A percentile compares a stretch with the other conserved stretches of the same genome.
Conservation (phyloP, 2,113 vertebrate genomes). For the Xenopus borealis region DNA sequence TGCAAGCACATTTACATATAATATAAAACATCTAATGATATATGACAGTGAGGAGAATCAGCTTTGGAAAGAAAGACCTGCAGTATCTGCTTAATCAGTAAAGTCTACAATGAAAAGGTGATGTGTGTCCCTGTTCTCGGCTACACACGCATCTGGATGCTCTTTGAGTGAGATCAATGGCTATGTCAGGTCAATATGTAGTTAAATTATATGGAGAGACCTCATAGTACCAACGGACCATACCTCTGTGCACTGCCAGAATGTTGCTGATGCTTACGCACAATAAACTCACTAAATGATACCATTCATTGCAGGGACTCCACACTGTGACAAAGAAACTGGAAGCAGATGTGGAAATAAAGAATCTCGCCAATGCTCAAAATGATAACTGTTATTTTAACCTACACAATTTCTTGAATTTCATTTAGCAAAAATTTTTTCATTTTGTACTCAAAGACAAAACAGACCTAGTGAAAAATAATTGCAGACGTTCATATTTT, state of each 20-base stretch:
- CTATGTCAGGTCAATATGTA: conserved; percentile 25
- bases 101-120: not conserved
- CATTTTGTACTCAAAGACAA: conserved; percentile 35
- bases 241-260: conserved; percentile 24
- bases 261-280: conserved; percentile 18
- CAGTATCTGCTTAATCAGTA: not conserved
- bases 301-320: not conserved
- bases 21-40: conserved; percentile 7
- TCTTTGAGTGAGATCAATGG: conserved; percentile 21
- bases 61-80: not conserved
- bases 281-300: conserved; percentile 32
- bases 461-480: conserved; percentile 30
- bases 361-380: conserved; percentile 11
- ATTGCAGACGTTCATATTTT: conserved; percentile 23
- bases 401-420: conserved; percentile 31
- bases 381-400: conserved; percentile 42
- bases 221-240: conserved; percentile 17
- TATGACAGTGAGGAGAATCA: conserved; percentile 11
- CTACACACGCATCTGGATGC: conserved; percentile 15
- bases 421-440: conserved; percentile 36
- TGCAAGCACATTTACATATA: not conserved
- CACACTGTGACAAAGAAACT: conserved; percentile 39
- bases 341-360: conserved; percentile 49
- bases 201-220: conserved; percentile 16
- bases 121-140: conserved; percentile 11